phyloP scores from a whole-genome alignment of 2,888 invertebrate genomes.

The Drosophila acutilabella region DNA sequence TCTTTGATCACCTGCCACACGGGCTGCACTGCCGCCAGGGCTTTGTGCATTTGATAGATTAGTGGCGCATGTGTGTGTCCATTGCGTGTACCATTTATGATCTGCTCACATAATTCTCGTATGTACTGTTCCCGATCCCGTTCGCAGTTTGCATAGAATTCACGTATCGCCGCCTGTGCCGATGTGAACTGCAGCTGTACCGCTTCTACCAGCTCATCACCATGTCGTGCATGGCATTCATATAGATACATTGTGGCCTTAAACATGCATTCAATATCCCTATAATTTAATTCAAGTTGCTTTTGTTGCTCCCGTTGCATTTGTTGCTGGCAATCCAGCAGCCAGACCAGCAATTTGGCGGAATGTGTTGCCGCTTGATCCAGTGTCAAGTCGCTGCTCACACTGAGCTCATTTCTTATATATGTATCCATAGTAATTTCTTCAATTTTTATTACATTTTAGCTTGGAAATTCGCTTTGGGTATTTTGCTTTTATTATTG shows the following conservation, averaged over 20 bases:
- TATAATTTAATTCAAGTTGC: slow-evolving; percentile 40
- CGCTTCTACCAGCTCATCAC: slow-evolving; percentile 48
- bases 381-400: slow-evolving; percentile 37
- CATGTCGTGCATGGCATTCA: slow-evolving; percentile 58
- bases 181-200: slow-evolving; percentile 30
- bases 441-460: background rate
- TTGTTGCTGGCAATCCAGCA: slow-evolving; percentile 50
- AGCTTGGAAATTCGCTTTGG: background rate
- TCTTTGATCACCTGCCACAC: slow-evolving; percentile 54
- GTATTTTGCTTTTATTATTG: slow-evolving; percentile 6
- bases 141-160: slow-evolving; percentile 34
- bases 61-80: slow-evolving; percentile 55
- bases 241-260: slow-evolving; percentile 62
- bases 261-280: slow-evolving; percentile 62
- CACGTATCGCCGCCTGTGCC: slow-evolving; percentile 22
- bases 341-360: slow-evolving; percentile 62
- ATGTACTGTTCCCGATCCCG: slow-evolving; percentile 34
- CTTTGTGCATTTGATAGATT: slow-evolving; percentile 58
- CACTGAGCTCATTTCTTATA: slow-evolving; percentile 55
- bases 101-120: slow-evolving; percentile 41
- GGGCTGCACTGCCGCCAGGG: slow-evolving; percentile 52
- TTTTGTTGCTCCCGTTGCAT: slow-evolving; percentile 36
- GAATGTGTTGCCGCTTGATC: slow-evolving; percentile 56
- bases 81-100: slow-evolving; percentile 45
- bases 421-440: slow-evolving; percentile 50